phyloP scores from a whole-genome alignment of 2,113 vertebrate species.

The Dipodomys ordii region DNA sequence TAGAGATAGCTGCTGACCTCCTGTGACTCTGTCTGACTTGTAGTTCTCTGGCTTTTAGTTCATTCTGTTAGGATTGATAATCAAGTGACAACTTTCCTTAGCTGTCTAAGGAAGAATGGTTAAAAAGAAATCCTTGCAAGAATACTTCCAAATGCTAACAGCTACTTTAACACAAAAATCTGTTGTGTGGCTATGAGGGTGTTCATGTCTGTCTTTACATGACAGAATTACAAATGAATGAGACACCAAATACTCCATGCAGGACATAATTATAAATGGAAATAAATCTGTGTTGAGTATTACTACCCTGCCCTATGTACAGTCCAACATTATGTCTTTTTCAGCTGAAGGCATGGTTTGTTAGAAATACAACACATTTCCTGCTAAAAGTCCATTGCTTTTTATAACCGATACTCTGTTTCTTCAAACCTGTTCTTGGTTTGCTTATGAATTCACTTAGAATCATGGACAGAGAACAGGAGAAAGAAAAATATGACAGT shows the following conservation, averaged over 20 bases:
- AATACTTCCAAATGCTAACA: background rate
- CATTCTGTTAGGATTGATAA: background rate
- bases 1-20: background rate
- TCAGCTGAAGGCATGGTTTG: slow-evolving; percentile 45
- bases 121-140: background rate
- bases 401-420: slow-evolving; percentile 68
- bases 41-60: background rate
- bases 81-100: background rate
- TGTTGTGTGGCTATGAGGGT: background rate
- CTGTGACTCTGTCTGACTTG: background rate
- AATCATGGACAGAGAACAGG: slow-evolving; percentile 57
- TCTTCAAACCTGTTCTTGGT: slow-evolving; percentile 62
- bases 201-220: background rate
- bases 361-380: slow-evolving; percentile 76
- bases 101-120: background rate
- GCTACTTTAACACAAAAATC: background rate
- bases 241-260: slow-evolving; percentile 36
- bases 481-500: slow-evolving; percentile 67
- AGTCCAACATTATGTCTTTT: slow-evolving; percentile 49
- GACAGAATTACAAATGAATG: slow-evolving; percentile 59
- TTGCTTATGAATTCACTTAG: slow-evolving; percentile 71
- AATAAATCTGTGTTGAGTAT: slow-evolving; percentile 66
- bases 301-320: background rate
- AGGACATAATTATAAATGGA: slow-evolving; percentile 68
- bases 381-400: slow-evolving; percentile 62